A percentile compares a stretch with the other conserved stretches of the same genome.
Evolutionary conservation across 2,888 invertebrate species (phyloP).

Genomic region (Troilus luridus): DNA sequence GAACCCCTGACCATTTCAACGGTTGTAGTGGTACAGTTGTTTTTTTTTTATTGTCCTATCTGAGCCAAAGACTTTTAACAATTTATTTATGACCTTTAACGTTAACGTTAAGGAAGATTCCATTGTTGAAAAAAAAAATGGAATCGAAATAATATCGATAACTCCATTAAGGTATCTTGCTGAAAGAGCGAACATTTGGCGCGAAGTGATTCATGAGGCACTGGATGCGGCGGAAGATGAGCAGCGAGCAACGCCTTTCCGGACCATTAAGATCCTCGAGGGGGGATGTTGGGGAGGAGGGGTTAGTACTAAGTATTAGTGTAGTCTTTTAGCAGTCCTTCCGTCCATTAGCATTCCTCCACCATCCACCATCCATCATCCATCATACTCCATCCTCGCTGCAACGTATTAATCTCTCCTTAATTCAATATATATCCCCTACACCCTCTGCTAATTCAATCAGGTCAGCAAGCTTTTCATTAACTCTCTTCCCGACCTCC

Average conservation of each 20-base stretch:
- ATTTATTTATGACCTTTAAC: too few relatives aligned
- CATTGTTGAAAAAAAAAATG: too few relatives aligned
- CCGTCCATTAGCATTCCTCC: constrained; percentile 17
- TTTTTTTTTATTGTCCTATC: too few relatives aligned
- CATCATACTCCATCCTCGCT: neutral
- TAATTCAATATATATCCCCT: constrained; percentile 48
- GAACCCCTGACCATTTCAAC: too few relatives aligned
- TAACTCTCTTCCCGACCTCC: constrained; percentile 27
- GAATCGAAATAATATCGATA: too few relatives aligned
- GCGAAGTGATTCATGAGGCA: neutral
- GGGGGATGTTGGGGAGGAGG: neutral
- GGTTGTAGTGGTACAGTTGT: too few relatives aligned
- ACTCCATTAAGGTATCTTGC: too few relatives aligned
- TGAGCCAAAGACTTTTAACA: too few relatives aligned
- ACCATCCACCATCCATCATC: neutral
- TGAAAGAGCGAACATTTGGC: constrained; percentile 18
- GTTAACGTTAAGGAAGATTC: too few relatives aligned
- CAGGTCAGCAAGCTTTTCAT: constrained; percentile 42
- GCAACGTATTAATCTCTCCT: constrained; percentile 36
- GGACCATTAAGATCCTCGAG: constrained; percentile 1
- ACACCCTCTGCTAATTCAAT: neutral
- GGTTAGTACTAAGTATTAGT: neutral
- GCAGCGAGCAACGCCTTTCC: constrained; percentile 30
- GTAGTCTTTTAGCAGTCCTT: neutral
- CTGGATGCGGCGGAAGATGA: neutral